Evolutionary conservation across 2,888 invertebrate species (phyloP).

Genomic region (Drosophila leonis): DNA sequence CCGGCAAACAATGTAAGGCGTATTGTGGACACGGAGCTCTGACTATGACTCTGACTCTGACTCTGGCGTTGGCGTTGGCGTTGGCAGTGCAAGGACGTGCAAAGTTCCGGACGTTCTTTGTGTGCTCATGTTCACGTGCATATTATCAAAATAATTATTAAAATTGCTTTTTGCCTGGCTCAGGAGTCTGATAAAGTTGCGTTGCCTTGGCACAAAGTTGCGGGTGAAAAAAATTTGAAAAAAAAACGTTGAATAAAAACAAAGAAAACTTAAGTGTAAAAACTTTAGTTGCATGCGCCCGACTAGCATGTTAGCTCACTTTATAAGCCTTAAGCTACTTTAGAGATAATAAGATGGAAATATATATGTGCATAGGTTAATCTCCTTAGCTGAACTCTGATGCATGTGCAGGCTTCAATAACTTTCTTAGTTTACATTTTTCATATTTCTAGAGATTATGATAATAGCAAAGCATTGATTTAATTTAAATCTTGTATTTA

Average conservation of each 20-base stretch:
- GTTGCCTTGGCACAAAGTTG: slow-evolving; percentile 13
- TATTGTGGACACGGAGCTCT: slow-evolving; percentile 5
- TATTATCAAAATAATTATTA: slow-evolving; percentile 77
- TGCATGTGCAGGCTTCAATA: not conserved
- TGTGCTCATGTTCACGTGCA: slow-evolving; percentile 34
- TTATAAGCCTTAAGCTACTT: not conserved
- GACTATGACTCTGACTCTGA: not conserved
- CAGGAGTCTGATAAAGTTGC: slow-evolving; percentile 33
- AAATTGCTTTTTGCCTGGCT: slow-evolving; percentile 67
- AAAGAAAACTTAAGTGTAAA: slow-evolving; percentile 1
- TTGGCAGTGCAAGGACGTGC: slow-evolving; percentile 32
- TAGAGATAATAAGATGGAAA: not conserved
- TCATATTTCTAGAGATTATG: too few species aligned
- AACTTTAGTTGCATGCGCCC: not conserved
- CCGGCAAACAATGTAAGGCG: slow-evolving; percentile 37
- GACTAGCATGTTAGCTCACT: not conserved
- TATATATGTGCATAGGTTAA: not conserved
- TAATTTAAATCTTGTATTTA: too few species aligned
- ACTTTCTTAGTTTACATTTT: not conserved
- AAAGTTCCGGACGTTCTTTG: slow-evolving; percentile 30
- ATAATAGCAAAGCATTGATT: too few species aligned
- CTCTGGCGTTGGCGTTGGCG: not conserved
- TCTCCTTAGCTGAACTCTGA: not conserved
- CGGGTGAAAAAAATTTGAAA: slow-evolving; percentile 8
- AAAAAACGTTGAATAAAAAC: not conserved